Percentiles rank a stretch among this genome's conserved stretches.
Conservation (phyloP, 2,888 invertebrate species). For the Octonoba sinensis region DNA sequence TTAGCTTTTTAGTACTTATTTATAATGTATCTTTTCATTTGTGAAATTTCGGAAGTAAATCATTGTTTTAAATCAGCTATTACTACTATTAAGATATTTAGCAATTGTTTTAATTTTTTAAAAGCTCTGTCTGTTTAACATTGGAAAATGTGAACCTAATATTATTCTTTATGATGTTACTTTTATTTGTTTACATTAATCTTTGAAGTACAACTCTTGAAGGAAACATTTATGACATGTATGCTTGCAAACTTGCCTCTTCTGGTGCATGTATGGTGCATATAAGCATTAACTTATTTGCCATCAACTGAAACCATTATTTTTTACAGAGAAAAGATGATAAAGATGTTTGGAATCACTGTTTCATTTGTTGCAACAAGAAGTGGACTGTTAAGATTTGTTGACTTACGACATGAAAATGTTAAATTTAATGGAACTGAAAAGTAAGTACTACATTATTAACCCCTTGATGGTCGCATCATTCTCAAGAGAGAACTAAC, state of each 20-base stretch:
- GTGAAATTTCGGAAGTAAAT: too few species aligned
- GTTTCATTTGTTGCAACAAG: conserved; percentile 88
- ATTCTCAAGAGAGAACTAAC: too few species aligned
- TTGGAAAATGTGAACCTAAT: too few species aligned
- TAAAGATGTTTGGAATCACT: conserved; percentile 67
- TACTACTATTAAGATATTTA: too few species aligned
- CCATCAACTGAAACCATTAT: conserved; percentile 23
- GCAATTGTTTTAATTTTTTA: too few species aligned
- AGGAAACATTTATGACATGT: conserved; percentile 25
- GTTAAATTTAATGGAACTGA: conserved; percentile 63
- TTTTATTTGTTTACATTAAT: too few species aligned
- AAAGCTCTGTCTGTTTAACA: too few species aligned
- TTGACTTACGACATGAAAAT: conserved; percentile 75
- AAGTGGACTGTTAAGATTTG: conserved; percentile 91
- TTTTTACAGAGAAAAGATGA: conserved; percentile 63
- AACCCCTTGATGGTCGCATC: neutral
- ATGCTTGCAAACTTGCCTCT: neutral
- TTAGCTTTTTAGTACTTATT: too few species aligned
- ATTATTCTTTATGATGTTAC: too few species aligned
- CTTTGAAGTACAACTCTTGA: neutral
- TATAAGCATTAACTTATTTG: conserved; percentile 6
- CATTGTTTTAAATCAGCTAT: too few species aligned
- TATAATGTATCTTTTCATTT: too few species aligned
- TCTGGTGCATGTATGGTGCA: neutral
- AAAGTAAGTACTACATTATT: conserved; percentile 35